Base-by-base conservation (phyloP, 2,888 invertebrate genomes). In the Leucozona laternaria region DNA sequence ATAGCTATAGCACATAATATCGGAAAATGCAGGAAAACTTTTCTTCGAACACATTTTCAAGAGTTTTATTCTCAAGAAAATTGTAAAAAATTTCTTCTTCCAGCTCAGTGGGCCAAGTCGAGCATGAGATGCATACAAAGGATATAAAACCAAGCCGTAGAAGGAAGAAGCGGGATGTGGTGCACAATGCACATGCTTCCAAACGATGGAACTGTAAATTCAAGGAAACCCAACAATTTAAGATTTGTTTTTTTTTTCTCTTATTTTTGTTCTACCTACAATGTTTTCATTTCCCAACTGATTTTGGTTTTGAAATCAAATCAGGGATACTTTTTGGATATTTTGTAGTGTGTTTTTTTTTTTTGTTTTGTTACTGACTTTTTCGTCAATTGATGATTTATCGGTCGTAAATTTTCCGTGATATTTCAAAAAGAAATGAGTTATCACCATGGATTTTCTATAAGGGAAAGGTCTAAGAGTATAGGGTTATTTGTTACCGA, bases 371-470 rank as follows among this genome's bases (percentile, higher is more conserved):
- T 28, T 10, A 10, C n/a, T 3, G 57, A 62, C 10, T 62, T 71
- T 48, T 57, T 79, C 64, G 71, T 66, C 83, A 84, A 75, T 79
- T 79, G 70, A 75, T 68, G 75, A 79, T 84, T 79, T 79, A 76
- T 79, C 40, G 82, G 72, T 43, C 66, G 66, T 81, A 77, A 81
- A 77, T 81, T 70, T n/a, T 31, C 31, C 11, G 50, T 13, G 68
- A 58, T 43, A 53, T 25, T 62, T 45, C 45, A 8, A 60, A 43
- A 5, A 17, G 34, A 58, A 71, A 34, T 40, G 58, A 68, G 50
- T 66, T 66, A 66, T 66, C 34, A 31, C 66, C 66, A 66, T 66
- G 50, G 13, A 40, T 60, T 58, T 37, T 58, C 22, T 28, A 4
- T 28, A 5, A 6, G 25, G 53, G 8, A 66, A 22, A 15, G 66